Evolutionary conservation across 2,797 vertebrate genomes (phyloP).

Genomic region (Gobio occitaniae): DNA sequence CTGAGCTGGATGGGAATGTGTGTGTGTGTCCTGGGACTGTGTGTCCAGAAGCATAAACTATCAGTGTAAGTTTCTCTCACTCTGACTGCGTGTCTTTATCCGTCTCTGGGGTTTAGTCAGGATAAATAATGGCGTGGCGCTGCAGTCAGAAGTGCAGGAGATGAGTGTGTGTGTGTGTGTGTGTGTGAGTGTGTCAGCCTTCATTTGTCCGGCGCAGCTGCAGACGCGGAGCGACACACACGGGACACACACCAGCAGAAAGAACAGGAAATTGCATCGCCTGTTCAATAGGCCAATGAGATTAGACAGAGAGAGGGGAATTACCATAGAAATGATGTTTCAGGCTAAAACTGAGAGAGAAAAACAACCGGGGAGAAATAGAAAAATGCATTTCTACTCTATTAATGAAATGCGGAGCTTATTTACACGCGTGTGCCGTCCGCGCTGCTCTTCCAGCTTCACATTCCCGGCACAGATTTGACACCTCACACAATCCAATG

Average conservation of each 20-base stretch:
- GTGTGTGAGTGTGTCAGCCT: constrained; percentile 35
- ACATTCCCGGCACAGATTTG: not conserved
- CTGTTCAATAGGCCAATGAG: constrained; percentile 64
- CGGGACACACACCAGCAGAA: constrained; percentile 17
- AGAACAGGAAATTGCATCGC: constrained; percentile 63
- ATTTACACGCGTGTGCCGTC: constrained; percentile 12
- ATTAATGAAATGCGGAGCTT: constrained; percentile 52
- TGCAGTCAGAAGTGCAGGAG: constrained; percentile 53
- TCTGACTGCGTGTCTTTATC: constrained; percentile 44
- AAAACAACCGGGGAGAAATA: constrained; percentile 21
- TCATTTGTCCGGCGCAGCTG: constrained; percentile 60
- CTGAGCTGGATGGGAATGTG: not conserved
- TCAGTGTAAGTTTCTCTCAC: constrained; percentile 33
- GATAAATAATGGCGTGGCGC: constrained; percentile 57
- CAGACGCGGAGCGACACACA: not conserved
- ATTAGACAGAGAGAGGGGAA: constrained; percentile 63
- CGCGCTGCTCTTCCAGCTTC: not conserved
- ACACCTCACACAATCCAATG: not conserved
- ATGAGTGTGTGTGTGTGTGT: constrained; percentile 56
- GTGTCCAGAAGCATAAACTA: constrained; percentile 33
- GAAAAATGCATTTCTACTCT: constrained; percentile 45
- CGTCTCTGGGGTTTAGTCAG: constrained; percentile 50
- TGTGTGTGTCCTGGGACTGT: not conserved
- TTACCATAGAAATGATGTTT: constrained; percentile 69
- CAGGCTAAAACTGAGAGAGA: constrained; percentile 51